A percentile compares a stretch with the other conserved stretches of the same genome.
phyloP scores from a whole-genome alignment of 2,797 vertebrate species.

The Parauchenoglanis punctatus region DNA sequence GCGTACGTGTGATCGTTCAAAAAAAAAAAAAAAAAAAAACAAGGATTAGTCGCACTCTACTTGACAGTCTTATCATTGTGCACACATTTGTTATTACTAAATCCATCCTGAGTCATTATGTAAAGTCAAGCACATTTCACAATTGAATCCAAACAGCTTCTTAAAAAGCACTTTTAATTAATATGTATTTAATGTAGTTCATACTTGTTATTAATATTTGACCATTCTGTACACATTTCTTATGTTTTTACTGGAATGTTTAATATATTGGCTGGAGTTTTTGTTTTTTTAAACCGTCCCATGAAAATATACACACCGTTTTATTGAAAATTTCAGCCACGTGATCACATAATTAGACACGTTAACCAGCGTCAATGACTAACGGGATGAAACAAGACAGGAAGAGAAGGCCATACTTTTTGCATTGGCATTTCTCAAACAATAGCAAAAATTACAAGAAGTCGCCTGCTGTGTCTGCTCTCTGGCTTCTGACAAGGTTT shows the following conservation, averaged over 20 bases:
- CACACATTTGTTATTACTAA: conserved; percentile 11
- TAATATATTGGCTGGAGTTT: background rate
- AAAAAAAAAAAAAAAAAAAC: conserved; percentile 1
- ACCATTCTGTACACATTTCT: background rate
- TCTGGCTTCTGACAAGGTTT: background rate
- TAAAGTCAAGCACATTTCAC: background rate
- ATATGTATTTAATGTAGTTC: too few relatives aligned
- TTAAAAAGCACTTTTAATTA: background rate
- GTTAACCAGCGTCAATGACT: background rate
- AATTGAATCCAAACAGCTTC: background rate
- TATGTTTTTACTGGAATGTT: background rate
- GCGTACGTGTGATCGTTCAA: background rate
- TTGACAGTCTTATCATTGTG: conserved; percentile 34
- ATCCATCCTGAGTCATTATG: background rate
- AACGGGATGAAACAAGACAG: background rate
- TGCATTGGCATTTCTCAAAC: background rate
- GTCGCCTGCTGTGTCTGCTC: background rate
- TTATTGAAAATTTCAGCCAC: background rate
- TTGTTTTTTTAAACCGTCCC: background rate
- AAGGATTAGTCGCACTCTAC: conserved; percentile 27
- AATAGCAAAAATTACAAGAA: background rate
- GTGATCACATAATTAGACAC: background rate
- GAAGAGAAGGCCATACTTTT: background rate
- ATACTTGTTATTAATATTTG: background rate
- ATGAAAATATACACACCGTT: background rate